These are phyloP conservation scores for Aricia agestis DNA, from an alignment of 1,140 invertebrate genomes.

Conservation along the genomic window DNA sequence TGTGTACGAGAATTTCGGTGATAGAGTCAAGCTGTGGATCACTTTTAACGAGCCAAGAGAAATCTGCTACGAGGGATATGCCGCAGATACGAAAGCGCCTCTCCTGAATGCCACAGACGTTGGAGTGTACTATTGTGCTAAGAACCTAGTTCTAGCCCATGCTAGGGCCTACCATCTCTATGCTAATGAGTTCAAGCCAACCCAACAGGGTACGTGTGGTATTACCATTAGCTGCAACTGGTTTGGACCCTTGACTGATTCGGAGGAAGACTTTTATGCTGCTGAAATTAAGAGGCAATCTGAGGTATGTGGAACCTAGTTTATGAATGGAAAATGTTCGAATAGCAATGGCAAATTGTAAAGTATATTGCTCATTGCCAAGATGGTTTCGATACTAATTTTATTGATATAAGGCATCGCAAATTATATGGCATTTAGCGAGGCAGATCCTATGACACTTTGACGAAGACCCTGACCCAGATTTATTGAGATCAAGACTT, in stretches of 20 bases:
- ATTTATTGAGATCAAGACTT: too few relatives aligned
- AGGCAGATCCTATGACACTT: too few relatives aligned
- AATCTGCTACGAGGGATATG: conserved; percentile 58
- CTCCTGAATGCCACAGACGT: conserved; percentile 43
- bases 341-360: too few relatives aligned
- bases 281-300: conserved; percentile 54
- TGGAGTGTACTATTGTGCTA: conserved; percentile 73
- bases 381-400: too few relatives aligned
- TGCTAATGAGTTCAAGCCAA: conserved; percentile 46
- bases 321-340: too few relatives aligned
- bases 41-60: conserved; percentile 73
- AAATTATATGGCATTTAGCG: too few relatives aligned
- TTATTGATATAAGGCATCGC: too few relatives aligned
- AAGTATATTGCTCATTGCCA: too few relatives aligned
- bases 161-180: conserved; percentile 73
- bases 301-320: conserved; percentile 28
- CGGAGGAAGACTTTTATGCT: conserved; percentile 69
- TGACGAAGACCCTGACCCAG: too few relatives aligned
- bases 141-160: conserved; percentile 76
- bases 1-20: conserved; percentile 70
- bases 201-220: conserved; percentile 68
- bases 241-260: conserved; percentile 70
- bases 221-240: conserved; percentile 76
- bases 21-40: conserved; percentile 69
- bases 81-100: conserved; percentile 43